These are phyloP conservation scores for Petaurus breviceps DNA, from an alignment of 2,113 vertebrate species.

Conservation along the genomic window DNA sequence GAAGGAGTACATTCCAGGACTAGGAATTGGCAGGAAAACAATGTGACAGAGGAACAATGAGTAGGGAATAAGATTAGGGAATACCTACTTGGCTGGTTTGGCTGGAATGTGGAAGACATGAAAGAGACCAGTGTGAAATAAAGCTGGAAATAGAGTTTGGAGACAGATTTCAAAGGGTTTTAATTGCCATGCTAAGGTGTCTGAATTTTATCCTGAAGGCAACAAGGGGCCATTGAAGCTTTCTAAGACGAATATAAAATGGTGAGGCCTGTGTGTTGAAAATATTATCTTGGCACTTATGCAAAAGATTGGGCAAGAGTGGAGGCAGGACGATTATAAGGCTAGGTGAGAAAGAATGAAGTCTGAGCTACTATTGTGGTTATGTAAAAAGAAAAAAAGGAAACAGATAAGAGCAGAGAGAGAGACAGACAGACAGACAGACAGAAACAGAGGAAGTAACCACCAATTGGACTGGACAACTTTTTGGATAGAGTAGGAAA, in stretches of 20 bases:
- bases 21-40: not conserved
- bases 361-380: not conserved
- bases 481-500: not conserved
- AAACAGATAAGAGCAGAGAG: not conserved
- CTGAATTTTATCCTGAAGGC: not conserved
- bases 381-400: not conserved
- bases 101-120: not conserved
- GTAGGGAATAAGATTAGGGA: not conserved
- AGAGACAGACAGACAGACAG: not conserved
- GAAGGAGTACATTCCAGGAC: not conserved
- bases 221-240: not conserved
- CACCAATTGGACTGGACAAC: not conserved
- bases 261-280: not conserved
- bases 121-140: not conserved
- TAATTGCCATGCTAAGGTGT: not conserved
- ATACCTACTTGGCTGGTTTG: not conserved
- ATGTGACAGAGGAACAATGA: not conserved
- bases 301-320: not conserved
- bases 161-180: not conserved
- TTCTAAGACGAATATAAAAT: not conserved
- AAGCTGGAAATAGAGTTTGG: not conserved
- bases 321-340: not conserved
- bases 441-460: not conserved
- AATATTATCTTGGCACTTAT: not conserved
- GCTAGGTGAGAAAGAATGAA: not conserved